Evolutionary conservation across 2,888 invertebrate species (phyloP).

Genomic region (Tyria jacobaeae): DNA sequence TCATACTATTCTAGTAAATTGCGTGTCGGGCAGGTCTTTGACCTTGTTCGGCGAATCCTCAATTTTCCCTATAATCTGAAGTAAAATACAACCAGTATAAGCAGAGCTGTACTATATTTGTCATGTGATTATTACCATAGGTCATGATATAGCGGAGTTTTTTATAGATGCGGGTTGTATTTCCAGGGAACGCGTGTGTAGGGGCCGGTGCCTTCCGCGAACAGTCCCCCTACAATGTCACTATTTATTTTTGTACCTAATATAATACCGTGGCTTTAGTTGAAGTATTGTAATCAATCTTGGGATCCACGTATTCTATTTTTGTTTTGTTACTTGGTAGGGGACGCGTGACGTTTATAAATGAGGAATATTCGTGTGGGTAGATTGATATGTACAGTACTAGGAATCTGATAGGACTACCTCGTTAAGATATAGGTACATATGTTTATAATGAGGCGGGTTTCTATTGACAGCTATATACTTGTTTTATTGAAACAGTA

Average conservation of each 20-base stretch:
- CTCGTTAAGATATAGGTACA: background rate
- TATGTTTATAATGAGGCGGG: background rate
- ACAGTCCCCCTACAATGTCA: conserved; percentile 45
- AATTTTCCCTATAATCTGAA: conserved; percentile 41
- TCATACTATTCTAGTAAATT: conserved; percentile 43
- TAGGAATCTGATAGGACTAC: background rate
- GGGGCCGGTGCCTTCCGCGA: conserved; percentile 53
- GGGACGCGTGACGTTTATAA: conserved; percentile 6
- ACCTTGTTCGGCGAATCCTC: conserved; percentile 50
- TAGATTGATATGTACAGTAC: background rate
- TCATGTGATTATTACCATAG: conserved; percentile 32
- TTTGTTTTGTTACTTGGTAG: conserved; percentile 11
- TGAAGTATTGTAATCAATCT: conserved; percentile 26
- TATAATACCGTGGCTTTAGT: conserved; percentile 29
- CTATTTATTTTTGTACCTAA: conserved; percentile 44
- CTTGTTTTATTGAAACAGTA: background rate
- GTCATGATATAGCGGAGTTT: conserved; percentile 43
- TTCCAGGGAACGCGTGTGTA: conserved; percentile 48
- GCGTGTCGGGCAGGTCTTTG: conserved; percentile 47
- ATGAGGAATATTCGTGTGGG: conserved; percentile 9
- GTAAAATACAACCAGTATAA: conserved; percentile 33
- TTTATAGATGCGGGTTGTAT: conserved; percentile 43
- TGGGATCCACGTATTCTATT: conserved; percentile 22
- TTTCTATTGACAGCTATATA: background rate
- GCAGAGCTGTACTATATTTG: conserved; percentile 36